Percentiles rank a stretch among this genome's conserved stretches.
These are phyloP conservation scores for Penaeus indicus DNA, from an alignment of 1,140 invertebrate species.

Conservation along the genomic window DNA sequence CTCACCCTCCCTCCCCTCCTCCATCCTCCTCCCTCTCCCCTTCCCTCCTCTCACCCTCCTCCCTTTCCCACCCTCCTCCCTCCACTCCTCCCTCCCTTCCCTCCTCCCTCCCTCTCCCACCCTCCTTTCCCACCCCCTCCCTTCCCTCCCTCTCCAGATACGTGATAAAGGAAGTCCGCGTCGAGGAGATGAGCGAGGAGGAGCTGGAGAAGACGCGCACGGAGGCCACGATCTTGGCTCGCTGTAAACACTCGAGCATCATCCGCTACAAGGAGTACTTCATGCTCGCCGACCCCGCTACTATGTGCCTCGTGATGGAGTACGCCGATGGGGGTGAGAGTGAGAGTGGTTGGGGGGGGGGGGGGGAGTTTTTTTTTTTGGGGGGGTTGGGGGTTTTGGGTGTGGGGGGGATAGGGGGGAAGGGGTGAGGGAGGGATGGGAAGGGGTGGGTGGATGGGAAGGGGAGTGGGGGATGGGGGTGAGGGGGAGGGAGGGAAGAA, in stretches of 20 bases:
- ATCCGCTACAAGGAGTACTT: constrained; percentile 75
- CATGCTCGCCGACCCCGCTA: constrained; percentile 70
- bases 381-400: not conserved
- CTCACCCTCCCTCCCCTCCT: no score
- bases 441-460: not conserved
- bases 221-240: constrained; percentile 73
- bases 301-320: constrained; percentile 74
- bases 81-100: not conserved
- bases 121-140: not conserved
- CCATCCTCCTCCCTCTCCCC: no score
- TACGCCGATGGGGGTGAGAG: constrained; percentile 72
- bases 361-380: not conserved
- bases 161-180: constrained; percentile 73
- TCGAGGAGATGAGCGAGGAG: constrained; percentile 70
- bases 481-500: not conserved
- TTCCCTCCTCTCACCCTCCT: no score
- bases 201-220: constrained; percentile 72
- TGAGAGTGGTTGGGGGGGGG: not conserved
- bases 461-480: not conserved
- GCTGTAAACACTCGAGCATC: constrained; percentile 74
- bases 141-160: constrained; percentile 68
- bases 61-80: not conserved
- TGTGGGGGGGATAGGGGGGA: not conserved
- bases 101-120: not conserved
- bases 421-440: not conserved